Base-by-base conservation (phyloP, 2,888 invertebrate genomes). In the Poecilobothrus nobilitatus region DNA sequence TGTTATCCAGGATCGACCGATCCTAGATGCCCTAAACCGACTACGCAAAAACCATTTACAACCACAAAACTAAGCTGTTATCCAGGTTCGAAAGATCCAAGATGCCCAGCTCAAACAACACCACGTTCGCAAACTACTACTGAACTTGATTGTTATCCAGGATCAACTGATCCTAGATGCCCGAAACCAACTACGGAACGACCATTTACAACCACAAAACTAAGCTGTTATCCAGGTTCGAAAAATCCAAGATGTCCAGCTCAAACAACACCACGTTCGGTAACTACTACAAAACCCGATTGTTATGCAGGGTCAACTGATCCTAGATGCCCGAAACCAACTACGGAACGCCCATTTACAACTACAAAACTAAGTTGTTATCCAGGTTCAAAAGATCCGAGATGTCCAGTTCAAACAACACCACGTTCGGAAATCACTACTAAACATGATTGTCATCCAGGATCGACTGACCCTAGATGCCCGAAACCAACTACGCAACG, bases 151-250 rank as follows among this genome's bases (percentile, higher is more conserved):
- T 80, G 80, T 69, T 77, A 75, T 44, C 81, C 75, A 68, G 81
- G 71, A 76, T 82, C 80, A 1, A 74, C 75, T 0, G 80, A 83
- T 72, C 76, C 80, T 1, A 74, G 77, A 12, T 82, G 80, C 37
- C 78, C 75, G 79, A 82, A 70, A 18, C 3, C 15, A 4, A 65
- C 68, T 20, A 34, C 44, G 9, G 27, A 27, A 27, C 27, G 27
- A 4, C 27, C 27, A 27, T 27, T 27, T 27, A 9, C 68, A 66
- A 34, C 41, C 44, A 73, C 77, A 0, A 76, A 5, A 33, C 22
- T 72, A 2, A 1, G 20, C 0, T 75, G 74, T 10, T 73, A 68
- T 65, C 72, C 74, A 0, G 76, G 76, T 4, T 77, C 78, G 10
- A 76, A 71, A 4, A 78, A 71, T 37, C 68, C 69, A 18, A 62